Evolutionary conservation across 2,797 vertebrate species (phyloP).

Genomic region (Tadarida brasiliensis): DNA sequence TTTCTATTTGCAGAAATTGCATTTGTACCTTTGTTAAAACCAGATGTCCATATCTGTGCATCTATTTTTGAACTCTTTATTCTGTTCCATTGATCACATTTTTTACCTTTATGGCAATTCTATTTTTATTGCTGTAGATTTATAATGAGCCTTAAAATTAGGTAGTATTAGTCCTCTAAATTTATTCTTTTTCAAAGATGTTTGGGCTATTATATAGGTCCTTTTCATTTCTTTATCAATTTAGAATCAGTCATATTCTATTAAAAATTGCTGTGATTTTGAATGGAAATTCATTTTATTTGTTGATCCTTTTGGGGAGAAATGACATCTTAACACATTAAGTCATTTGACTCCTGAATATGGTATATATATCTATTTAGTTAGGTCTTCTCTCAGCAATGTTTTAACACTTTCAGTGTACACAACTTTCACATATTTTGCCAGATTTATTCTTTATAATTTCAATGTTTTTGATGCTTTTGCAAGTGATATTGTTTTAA

Average conservation of each 20-base stretch:
- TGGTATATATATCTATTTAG: not conserved
- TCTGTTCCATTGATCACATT: too few species aligned
- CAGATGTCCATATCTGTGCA: not conserved
- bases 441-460: not conserved
- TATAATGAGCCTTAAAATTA: too few species aligned
- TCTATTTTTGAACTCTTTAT: not conserved
- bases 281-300: not conserved
- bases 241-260: constrained; percentile 4
- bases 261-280: not conserved
- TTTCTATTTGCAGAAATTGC: not conserved
- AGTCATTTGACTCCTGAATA: not conserved
- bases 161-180: too few species aligned
- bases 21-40: not conserved
- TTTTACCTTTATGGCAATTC: too few species aligned
- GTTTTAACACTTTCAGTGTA: not conserved
- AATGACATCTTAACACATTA: not conserved
- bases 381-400: not conserved
- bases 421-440: not conserved
- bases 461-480: not conserved
- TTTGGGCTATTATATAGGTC: not conserved
- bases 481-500: not conserved
- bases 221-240: not conserved
- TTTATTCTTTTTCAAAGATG: not conserved
- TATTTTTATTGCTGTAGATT: too few species aligned
- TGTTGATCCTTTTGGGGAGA: not conserved